These are phyloP conservation scores for Uloborus diversus DNA, from an alignment of 1,140 invertebrate species.

Conservation along the genomic window DNA sequence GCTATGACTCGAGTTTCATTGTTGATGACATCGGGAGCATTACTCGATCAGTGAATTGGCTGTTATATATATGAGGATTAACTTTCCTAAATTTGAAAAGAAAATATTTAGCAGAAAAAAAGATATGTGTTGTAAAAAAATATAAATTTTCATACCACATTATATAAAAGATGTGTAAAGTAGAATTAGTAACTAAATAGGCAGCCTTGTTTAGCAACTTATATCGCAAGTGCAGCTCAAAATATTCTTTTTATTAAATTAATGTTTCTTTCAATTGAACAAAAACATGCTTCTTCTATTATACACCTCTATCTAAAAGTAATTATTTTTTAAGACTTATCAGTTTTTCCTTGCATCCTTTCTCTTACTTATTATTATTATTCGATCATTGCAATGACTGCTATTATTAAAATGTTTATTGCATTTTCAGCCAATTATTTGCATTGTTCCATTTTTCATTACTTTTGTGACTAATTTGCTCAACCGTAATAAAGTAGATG, in stretches of 20 bases:
- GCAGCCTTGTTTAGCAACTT: too few relatives aligned
- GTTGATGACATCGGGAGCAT: too few relatives aligned
- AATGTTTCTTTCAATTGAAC: background rate
- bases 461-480: conserved; percentile 38
- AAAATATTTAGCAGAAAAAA: background rate
- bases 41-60: too few relatives aligned
- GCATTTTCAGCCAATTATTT: conserved; percentile 69
- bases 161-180: too few relatives aligned
- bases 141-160: background rate
- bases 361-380: background rate
- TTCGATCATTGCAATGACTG: background rate
- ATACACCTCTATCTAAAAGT: background rate
- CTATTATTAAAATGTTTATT: background rate
- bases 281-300: background rate
- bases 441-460: conserved; percentile 69
- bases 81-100: too few relatives aligned
- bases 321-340: background rate
- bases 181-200: too few relatives aligned
- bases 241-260: background rate
- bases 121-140: background rate
- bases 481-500: conserved; percentile 33
- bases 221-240: too few relatives aligned
- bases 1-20: too few relatives aligned
- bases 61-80: too few relatives aligned
- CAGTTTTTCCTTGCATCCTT: conserved; percentile 27